Percentiles rank a stretch among this genome's conserved stretches.
Conservation (phyloP, 2,797 vertebrate species). For the Gadopsis bispinosus region DNA sequence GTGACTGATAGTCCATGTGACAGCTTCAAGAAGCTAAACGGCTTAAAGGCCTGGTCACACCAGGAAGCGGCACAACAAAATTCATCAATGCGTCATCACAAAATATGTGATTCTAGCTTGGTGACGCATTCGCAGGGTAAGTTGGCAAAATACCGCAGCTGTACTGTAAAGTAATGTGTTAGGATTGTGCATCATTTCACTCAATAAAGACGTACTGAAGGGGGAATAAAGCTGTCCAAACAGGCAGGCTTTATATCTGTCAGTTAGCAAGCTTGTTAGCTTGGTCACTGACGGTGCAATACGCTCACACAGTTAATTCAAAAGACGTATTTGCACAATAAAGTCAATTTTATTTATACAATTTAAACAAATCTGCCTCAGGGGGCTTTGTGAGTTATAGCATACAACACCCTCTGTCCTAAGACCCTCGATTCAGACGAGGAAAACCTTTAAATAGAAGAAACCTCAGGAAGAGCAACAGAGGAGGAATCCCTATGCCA, state of each 20-base stretch:
- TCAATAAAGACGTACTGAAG: not conserved
- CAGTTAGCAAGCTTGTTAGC: not conserved
- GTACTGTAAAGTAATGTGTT: not conserved
- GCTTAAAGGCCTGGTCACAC: not conserved
- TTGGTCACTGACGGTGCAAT: not conserved
- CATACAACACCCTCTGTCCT: too few relatives aligned
- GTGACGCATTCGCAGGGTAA: not conserved
- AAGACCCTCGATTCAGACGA: too few relatives aligned
- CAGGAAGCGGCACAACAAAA: not conserved
- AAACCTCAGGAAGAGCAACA: too few relatives aligned
- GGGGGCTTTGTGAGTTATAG: too few relatives aligned
- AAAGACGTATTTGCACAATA: not conserved
- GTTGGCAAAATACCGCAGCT: not conserved
- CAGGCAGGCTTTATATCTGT: not conserved
- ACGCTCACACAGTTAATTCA: not conserved
- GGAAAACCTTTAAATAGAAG: too few relatives aligned
- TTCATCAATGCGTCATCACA: not conserved
- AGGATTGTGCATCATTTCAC: not conserved
- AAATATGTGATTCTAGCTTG: constrained; percentile 1
- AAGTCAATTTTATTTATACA: not conserved
- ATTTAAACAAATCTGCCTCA: too few relatives aligned
- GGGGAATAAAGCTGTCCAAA: not conserved
- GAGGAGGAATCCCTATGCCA: too few relatives aligned
- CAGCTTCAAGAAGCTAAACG: not conserved
- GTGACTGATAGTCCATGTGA: not conserved